These are phyloP conservation scores for Antrozous pallidus DNA, from an alignment of 2,797 vertebrate species.

Conservation along the genomic window DNA sequence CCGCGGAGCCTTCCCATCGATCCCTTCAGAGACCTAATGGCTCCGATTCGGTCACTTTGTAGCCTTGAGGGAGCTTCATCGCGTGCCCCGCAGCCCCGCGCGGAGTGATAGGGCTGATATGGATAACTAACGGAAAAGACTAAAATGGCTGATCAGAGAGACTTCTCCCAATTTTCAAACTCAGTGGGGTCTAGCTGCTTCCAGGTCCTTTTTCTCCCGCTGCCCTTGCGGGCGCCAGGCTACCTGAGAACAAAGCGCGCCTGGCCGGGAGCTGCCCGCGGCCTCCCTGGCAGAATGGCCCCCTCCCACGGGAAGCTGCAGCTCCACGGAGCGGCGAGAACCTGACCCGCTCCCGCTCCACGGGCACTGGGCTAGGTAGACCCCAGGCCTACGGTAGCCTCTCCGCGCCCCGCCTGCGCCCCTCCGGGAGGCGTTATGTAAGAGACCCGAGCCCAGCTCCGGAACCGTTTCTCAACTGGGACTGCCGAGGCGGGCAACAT, in stretches of 20 bases:
- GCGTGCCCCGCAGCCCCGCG: neutral
- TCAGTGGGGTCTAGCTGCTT: neutral
- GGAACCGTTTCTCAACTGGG: conserved; percentile 1
- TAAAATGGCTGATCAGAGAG: conserved; percentile 82
- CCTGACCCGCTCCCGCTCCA: accelerated
- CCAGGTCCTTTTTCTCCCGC: neutral
- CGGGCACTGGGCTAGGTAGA: neutral
- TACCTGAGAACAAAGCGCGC: neutral
- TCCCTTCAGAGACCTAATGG: neutral
- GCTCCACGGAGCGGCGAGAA: accelerated
- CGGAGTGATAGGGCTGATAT: neutral
- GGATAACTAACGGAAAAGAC: conserved; percentile 51
- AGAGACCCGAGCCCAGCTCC: conserved; percentile 35
- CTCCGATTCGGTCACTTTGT: neutral
- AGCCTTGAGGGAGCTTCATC: neutral
- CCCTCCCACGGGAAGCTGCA: accelerated
- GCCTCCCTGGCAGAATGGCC: accelerated
- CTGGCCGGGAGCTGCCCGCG: neutral
- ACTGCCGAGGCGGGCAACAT: neutral
- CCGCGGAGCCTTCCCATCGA: accelerated
- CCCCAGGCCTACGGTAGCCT: conserved; percentile 25
- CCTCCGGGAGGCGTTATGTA: conserved; percentile 69
- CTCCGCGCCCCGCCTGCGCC: neutral
- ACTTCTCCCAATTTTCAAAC: conserved; percentile 52
- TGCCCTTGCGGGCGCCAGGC: neutral